Base-by-base conservation (phyloP, 2,888 invertebrate genomes). In the Rhagophthalmus giganteus region DNA sequence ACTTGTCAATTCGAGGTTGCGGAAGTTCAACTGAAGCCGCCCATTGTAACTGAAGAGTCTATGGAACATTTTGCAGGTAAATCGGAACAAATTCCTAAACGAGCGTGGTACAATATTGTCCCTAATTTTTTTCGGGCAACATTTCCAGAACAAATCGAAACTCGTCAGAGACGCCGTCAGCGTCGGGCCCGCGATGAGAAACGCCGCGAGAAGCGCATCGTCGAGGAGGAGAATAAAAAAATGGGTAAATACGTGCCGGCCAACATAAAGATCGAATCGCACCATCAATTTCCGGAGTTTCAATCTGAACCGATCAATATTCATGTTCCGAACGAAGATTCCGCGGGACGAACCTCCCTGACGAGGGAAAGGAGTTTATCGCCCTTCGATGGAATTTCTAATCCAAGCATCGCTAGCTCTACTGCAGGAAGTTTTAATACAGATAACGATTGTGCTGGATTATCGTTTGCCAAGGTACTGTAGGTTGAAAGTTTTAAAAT, bases 1-100 rank as follows among this genome's bases (percentile, higher is more conserved):
- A 89, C 92, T 51, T 92, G 93, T 66, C 88, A 90, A 50, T 94
- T 94, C 75, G 89, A 93, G 66, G 82, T 96, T 25, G 92, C 90
- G 25, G 97, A 97, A 74, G 81, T 97, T 48, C 84, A 89, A 49
- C 76, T 98, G 37, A 80, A 81, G 54, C 82, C 86, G 15, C 90
- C 91, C 0, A 70, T 83, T 50, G 79, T 96, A 1, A 84, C 85
- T 2, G 72, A 79, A 40, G 81, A 83, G 37, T 87, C 91, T 28
- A 68, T 91, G 14, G 76, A 80, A 37, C 72, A 76, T 41, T 94
- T 91, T 69, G 78, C 80, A 74, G 86, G 91, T 90, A 71, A 61
- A 61, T 20, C 16, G 14, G 3, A 8, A 4, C 3, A 6, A 8
- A 11, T 9, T 30, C 2, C 11, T 30, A 15, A 16, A 10, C 1